Evolutionary conservation across 2,888 invertebrate genomes (phyloP).

Genomic region (Eretmocerus hayati): DNA sequence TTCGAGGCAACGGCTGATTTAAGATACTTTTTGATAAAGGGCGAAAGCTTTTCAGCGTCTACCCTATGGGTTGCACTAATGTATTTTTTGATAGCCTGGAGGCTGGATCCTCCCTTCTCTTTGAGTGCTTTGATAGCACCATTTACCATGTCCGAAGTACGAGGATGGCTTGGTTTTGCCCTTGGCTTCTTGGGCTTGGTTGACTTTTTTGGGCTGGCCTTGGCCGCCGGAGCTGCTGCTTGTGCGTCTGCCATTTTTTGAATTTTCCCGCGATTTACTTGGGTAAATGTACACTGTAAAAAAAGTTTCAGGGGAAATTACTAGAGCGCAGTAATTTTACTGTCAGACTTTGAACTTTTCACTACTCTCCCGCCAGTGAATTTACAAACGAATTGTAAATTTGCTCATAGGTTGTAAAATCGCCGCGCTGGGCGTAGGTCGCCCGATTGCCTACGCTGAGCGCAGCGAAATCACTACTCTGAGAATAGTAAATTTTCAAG

Average conservation of each 20-base stretch:
- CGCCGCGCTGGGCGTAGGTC: no score
- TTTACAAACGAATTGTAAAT: no score
- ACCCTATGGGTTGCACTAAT: slow-evolving; percentile 55
- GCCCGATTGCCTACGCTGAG: no score
- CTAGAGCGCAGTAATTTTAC: no score
- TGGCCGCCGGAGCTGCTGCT: slow-evolving; percentile 5
- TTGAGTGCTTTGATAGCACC: slow-evolving; percentile 51
- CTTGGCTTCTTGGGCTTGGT: slow-evolving; percentile 35
- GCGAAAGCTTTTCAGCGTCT: slow-evolving; percentile 53
- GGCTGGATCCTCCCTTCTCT: slow-evolving; percentile 55
- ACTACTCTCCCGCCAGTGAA: no score
- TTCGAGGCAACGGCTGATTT: slow-evolving; percentile 49
- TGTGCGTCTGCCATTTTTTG: slow-evolving; percentile 1
- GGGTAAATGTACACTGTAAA: no score
- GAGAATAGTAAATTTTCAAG: no score
- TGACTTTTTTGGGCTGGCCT: slow-evolving; percentile 24
- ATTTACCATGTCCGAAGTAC: slow-evolving; percentile 53
- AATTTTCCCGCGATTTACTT: no score
- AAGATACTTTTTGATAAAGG: slow-evolving; percentile 56
- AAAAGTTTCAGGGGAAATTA: no score
- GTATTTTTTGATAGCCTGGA: slow-evolving; percentile 58
- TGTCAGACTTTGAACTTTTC: no score
- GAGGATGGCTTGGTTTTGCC: slow-evolving; percentile 48
- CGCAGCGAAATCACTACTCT: no score
- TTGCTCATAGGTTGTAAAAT: no score